Percentiles rank a stretch among this genome's conserved stretches.
Conservation (phyloP, 1,140 invertebrate species). For the Fopius arisanus region DNA sequence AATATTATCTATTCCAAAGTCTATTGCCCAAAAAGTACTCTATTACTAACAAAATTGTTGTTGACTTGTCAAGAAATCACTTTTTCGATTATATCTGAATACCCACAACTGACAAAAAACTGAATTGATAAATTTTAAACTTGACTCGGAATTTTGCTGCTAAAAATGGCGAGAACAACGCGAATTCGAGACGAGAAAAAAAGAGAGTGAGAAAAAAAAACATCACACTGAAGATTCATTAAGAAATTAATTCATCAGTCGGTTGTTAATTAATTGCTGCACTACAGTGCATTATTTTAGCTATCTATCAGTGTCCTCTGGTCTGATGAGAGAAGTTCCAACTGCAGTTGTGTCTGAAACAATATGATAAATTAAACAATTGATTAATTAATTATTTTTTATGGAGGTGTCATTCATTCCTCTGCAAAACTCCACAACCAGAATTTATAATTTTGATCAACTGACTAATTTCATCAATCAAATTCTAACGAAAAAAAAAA, state of each 20-base stretch:
- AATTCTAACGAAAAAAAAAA: neutral
- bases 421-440: neutral
- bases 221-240: neutral
- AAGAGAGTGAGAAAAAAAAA: neutral
- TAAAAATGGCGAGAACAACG: neutral
- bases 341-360: conserved; percentile 8
- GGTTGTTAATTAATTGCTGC: neutral
- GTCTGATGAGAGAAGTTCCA: neutral
- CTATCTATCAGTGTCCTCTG: neutral
- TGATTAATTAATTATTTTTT: neutral
- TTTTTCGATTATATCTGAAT: too few relatives aligned
- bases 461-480: neutral
- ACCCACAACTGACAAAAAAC: too few relatives aligned
- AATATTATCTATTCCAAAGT: too few relatives aligned
- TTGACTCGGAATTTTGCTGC: neutral
- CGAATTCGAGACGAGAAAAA: neutral
- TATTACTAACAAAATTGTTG: too few relatives aligned
- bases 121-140: too few relatives aligned
- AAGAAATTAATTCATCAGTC: neutral
- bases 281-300: neutral
- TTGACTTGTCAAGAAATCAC: too few relatives aligned
- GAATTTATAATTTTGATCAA: neutral
- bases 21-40: too few relatives aligned
- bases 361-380: neutral
- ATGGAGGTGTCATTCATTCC: neutral